Base-by-base conservation (phyloP, 2,113 vertebrate species). In the Emberiza fucata region DNA sequence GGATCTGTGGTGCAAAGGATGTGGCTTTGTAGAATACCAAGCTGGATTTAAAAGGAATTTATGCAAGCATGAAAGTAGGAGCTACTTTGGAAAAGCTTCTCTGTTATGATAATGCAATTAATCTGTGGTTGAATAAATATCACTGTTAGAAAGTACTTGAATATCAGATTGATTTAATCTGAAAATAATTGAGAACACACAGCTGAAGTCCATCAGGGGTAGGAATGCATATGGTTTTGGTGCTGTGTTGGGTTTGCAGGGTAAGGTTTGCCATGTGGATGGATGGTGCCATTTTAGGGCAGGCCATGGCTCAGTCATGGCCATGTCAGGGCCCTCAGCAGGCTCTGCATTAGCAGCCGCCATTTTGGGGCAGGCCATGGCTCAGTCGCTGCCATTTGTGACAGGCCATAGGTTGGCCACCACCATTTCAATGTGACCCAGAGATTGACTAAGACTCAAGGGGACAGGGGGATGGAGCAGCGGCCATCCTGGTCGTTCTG, bases 331-430 rank as follows among this genome's bases (percentile, higher is more conserved):
- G 8, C 28, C 6, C 28, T 29, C 51, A 18, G 28, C 17, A 19
- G 15, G 28, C 17, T 9, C 51, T 18, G 51, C 27, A 29, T 51
- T 27, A 47, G 22, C 47, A 23, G 22, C 47, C 4, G 27, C 21
- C 29, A 21, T 69, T 29, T 29, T 11, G 12, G 56, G 48, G 8
- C 73, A 39, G 45, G 17, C 42, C 17, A 0, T 16, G 39, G 45
- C 29, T 42, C 75, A 51, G 59, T 40, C 23, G 7, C 14, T 2
- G 39, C 76, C 25, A 18, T 51, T 50, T 40, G 24, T 6, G 24
- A 5, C 31, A 29, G 31, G 61, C 8, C n/a, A 1, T 9, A 3
- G 14, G 6, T 57, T 0, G 0, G 17, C 20, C 6, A 2, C 9
- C 4, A 3, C 48, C 42, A 31, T 37, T 72, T 44, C 7, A 3